Evolutionary conservation across 1,140 invertebrate genomes (phyloP), one percentile per base, ranked within the genome.

Genomic region (Nasonia longicornis): DNA sequence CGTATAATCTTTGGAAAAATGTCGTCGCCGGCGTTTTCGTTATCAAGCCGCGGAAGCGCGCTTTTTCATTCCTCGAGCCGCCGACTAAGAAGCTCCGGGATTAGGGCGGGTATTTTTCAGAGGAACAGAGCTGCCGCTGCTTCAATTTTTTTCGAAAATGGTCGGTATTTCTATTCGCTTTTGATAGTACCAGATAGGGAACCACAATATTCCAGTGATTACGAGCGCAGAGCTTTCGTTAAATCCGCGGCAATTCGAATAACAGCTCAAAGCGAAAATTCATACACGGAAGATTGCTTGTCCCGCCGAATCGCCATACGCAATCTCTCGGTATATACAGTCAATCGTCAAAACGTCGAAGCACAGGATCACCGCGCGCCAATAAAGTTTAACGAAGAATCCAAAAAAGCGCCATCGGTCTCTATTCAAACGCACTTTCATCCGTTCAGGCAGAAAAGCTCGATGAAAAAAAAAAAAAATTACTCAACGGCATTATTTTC

Each of bases 1-100:
- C 52, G 6, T 1, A 42, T 79, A 79, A 79, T 79, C 77, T 79
- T 45, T 45, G 2, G 35, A 79, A 79, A 73, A 79, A 79, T 72
- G 70, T 29, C 77, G 70, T 16, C 77, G 70, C 7, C 77, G 29
- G 69, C 31, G 52, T 10, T 38, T 79, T n/a, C 26, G 26, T 22
- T 67, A 84, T 64, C 76, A 80, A 82, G 79, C 7, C 31, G 29
- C 45, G 29, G 26, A 71, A 42, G 31, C n/a, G 52, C 45, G 38
- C 45, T 71, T 76, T 81, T 76, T 81, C 72, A 75, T 58, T 16
- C 58, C 52, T 67, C 64, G 8, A 67, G 22, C 26, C 6, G 1
- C 26, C 7, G 38, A 3, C 52, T 58, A 58, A 58, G 52, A 58
- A 58, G 52, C 52, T 58, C 16, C 20, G 52, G 52, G 52, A 58